phyloP scores from a whole-genome alignment of 2,888 invertebrate genomes.

The Tenthredo scrophulariae region DNA sequence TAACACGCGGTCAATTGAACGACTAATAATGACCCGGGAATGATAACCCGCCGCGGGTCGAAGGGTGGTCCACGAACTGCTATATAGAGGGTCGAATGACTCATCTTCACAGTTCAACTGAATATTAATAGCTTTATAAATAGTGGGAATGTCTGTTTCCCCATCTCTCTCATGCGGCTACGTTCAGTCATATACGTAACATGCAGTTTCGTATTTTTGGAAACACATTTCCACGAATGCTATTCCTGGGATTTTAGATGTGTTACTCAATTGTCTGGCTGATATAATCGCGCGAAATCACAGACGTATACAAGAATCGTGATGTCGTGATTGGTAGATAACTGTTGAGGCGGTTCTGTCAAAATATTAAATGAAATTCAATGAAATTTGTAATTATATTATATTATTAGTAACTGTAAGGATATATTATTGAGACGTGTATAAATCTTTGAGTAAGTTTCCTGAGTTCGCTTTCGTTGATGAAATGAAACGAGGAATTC shows the following conservation, averaged over 20 bases:
- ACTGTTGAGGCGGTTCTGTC: neutral
- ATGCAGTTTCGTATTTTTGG: neutral
- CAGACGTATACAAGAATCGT: no score
- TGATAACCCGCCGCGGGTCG: conserved; percentile 1
- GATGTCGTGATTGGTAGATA: no score
- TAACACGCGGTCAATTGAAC: conserved; percentile 37
- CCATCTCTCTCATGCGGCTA: neutral
- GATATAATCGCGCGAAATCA: neutral
- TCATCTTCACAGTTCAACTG: conserved; percentile 39
- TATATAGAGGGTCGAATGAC: conserved; percentile 39
- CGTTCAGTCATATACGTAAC: neutral
- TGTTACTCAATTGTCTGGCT: conserved; percentile 18
- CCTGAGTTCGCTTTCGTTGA: neutral
- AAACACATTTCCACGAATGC: neutral
- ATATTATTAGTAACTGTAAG: neutral
- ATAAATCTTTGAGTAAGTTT: neutral
- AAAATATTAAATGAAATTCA: neutral
- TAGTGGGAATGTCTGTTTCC: conserved; percentile 45
- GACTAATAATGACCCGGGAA: conserved; percentile 29
- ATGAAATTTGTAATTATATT: neutral
- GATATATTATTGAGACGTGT: neutral
- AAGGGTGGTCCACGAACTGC: conserved; percentile 20
- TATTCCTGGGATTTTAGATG: conserved; percentile 7
- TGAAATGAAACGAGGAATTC: conserved; percentile 27
- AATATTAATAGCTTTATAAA: conserved; percentile 63